Base-by-base conservation (phyloP, 2,113 vertebrate genomes). In the Orthochromis indermauri region DNA sequence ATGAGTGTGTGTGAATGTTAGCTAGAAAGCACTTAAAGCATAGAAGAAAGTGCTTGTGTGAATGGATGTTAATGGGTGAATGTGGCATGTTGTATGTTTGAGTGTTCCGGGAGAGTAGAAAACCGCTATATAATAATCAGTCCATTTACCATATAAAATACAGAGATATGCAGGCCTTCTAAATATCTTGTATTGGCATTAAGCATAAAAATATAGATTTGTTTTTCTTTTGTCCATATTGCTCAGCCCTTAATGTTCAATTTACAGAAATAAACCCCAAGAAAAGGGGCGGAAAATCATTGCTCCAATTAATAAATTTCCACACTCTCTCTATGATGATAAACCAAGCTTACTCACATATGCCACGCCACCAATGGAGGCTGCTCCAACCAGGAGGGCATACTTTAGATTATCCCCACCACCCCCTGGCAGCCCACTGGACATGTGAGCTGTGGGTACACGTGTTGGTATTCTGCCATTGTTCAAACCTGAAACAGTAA, bases 311-410 rank as follows among this genome's bases (percentile, higher is more conserved):
- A 54, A 71, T 19, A 26, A 5, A 53, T 35, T 28, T 47, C 17
- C 4, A 40, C 31, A 45, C 40, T 73, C 8, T 45, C 13, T 47
- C 40, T 17, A 14, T 7, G 10, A 80, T 6, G 10, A 79, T 14
- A 14, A 21, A 47, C 8, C 4, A 28, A 51, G 54, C n/a, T 61
- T 47, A 88, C 97, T 97, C 96, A 98, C 97, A 95, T 97, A 98
- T 88, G 84, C 61, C 90, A 95, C 95, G 81, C 95, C 94, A 86
- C 95, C 97, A 59, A 97, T 83, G 90, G 90, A 94, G 66, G 96
- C 83, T 89, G 95, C 97, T 95, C 97, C 97, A 93, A 98, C 94
- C 94, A 98, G 92, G 91, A 97, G 94, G 89, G 92, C 89, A 35
- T 97, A 97, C 47, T 97, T 83, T n/a, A 96, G 91, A 89, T 96